Evolutionary conservation across 2,797 vertebrate species (phyloP).

Genomic region (Linurgus olivaceus): DNA sequence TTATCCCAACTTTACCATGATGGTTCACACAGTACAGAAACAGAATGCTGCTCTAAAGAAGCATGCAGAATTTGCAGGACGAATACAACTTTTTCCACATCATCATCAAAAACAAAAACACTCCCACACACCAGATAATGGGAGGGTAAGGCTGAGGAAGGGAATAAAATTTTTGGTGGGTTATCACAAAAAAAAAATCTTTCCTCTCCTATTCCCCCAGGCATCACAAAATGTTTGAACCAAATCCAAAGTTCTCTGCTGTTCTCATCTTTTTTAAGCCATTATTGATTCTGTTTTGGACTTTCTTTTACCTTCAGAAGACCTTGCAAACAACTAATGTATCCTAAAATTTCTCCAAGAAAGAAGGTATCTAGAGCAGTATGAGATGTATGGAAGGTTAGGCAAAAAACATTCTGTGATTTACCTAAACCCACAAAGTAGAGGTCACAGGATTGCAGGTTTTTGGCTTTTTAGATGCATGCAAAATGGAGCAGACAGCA

Average conservation of each 20-base stretch:
- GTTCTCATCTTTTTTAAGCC: background rate
- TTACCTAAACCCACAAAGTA: background rate
- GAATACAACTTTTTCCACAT: background rate
- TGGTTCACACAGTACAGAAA: background rate
- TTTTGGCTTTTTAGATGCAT: background rate
- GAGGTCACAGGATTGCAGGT: background rate
- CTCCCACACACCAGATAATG: slow-evolving; percentile 3
- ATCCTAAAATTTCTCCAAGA: background rate
- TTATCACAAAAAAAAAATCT: slow-evolving; percentile 4
- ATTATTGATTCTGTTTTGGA: background rate
- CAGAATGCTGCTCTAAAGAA: background rate
- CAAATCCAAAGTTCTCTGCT: background rate
- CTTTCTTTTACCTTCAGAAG: background rate
- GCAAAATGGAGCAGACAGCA: background rate
- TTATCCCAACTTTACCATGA: background rate
- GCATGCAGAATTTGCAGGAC: background rate
- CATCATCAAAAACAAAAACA: background rate
- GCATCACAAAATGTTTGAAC: slow-evolving; percentile 12
- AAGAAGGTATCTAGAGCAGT: background rate
- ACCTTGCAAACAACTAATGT: background rate
- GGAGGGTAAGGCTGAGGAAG: background rate
- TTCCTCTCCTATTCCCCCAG: background rate
- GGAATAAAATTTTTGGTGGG: background rate
- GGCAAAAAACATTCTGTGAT: background rate
- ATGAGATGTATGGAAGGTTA: background rate